Evolutionary conservation across 2,888 invertebrate genomes (phyloP).

Genomic region (Philonicus albiceps): DNA sequence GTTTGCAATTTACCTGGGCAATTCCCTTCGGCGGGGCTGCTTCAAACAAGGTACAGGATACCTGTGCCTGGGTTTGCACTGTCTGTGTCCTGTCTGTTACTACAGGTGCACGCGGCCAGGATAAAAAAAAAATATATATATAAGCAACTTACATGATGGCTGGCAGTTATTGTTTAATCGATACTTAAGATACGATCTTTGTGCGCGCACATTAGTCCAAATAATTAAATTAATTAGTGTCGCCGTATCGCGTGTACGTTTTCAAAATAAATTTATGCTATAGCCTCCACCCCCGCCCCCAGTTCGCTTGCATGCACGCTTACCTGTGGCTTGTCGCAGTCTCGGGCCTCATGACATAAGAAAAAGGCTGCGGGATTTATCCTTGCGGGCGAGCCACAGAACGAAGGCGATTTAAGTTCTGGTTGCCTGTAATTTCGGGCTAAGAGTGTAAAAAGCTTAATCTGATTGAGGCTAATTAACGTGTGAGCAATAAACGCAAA

Average conservation of each 20-base stretch:
- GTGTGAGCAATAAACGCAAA: slow-evolving; percentile 46
- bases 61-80: background rate
- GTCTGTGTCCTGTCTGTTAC: background rate
- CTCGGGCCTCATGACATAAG: background rate
- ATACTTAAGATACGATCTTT: slow-evolving; percentile 52
- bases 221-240: slow-evolving; percentile 55
- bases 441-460: slow-evolving; percentile 40
- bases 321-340: slow-evolving; percentile 35
- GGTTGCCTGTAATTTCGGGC: slow-evolving; percentile 25
- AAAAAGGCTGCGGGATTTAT: slow-evolving; percentile 29
- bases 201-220: slow-evolving; percentile 51
- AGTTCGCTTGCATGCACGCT: background rate
- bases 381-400: background rate
- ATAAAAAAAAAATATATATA: background rate
- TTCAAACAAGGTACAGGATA: background rate
- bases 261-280: slow-evolving; percentile 42
- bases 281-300: background rate
- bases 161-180: slow-evolving; percentile 52
- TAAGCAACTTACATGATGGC: slow-evolving; percentile 49
- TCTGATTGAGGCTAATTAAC: slow-evolving; percentile 43
- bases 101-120: background rate
- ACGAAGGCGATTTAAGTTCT: slow-evolving; percentile 30
- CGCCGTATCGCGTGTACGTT: slow-evolving; percentile 52
- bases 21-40: background rate
- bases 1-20: slow-evolving; percentile 12